A percentile compares a stretch with the other conserved stretches of the same genome.
phyloP scores from a whole-genome alignment of 2,888 invertebrate genomes.

The Spatulosminthurus flaviceps region DNA sequence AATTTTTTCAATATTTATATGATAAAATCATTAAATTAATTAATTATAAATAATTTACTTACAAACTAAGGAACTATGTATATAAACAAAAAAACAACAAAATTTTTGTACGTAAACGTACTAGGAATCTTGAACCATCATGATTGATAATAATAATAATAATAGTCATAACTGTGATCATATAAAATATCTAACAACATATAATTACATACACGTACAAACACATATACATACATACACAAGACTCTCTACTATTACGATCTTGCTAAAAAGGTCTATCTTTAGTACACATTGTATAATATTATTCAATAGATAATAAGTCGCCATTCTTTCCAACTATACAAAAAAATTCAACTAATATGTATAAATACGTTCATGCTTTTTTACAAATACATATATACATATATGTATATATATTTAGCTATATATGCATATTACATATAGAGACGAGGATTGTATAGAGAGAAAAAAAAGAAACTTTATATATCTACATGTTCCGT shows the following conservation, averaged over 20 bases:
- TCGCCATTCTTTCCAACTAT: background rate
- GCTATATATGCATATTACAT: too few species aligned
- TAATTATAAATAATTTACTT: constrained; percentile 50
- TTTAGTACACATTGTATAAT: constrained; percentile 1
- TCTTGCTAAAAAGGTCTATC: background rate
- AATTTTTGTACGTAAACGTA: constrained; percentile 58
- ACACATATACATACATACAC: constrained; percentile 7
- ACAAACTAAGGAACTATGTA: constrained; percentile 43
- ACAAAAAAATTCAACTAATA: background rate
- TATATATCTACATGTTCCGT: background rate
- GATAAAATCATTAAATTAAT: constrained; percentile 41
- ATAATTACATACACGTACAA: constrained; percentile 23
- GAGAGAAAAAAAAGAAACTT: constrained; percentile 25
- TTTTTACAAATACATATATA: too few species aligned
- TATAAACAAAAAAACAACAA: constrained; percentile 57
- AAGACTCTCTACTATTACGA: background rate
- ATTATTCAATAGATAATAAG: background rate
- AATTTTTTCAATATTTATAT: constrained; percentile 23
- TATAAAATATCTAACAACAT: constrained; percentile 36
- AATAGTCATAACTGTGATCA: constrained; percentile 32
- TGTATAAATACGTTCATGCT: constrained; percentile 36
- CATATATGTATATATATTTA: constrained; percentile 21
- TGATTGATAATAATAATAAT: constrained; percentile 60
- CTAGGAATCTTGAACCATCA: constrained; percentile 64
- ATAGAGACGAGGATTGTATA: too few species aligned